These are phyloP conservation scores for Drosophila nigromelanica DNA, from an alignment of 1,140 invertebrate species.

Conservation along the genomic window DNA sequence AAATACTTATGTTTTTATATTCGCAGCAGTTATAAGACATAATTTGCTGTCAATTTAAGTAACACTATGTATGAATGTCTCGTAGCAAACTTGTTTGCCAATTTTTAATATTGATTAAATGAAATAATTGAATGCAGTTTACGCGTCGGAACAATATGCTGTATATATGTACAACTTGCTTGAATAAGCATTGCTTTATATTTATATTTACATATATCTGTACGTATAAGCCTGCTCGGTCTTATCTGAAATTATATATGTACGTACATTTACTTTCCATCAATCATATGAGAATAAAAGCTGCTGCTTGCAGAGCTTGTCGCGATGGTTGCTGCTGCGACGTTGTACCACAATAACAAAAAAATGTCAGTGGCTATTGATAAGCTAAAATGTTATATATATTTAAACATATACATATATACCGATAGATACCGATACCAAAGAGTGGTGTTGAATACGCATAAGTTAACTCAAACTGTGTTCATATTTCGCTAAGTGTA, in stretches of 20 bases:
- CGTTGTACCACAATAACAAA: conserved; percentile 29
- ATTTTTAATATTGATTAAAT: too few relatives aligned
- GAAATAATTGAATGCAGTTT: too few relatives aligned
- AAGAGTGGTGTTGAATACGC: neutral
- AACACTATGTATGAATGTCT: too few relatives aligned
- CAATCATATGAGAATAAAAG: conserved; percentile 28
- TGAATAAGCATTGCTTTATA: neutral
- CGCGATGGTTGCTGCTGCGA: conserved; percentile 2
- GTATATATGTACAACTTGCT: too few relatives aligned
- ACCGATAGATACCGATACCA: conserved; percentile 14
- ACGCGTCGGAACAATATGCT: too few relatives aligned
- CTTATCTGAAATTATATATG: conserved; percentile 34
- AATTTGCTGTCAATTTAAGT: too few relatives aligned
- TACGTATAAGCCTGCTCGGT: conserved; percentile 7
- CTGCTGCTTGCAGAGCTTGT: conserved; percentile 21
- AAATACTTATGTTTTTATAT: too few relatives aligned
- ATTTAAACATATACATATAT: conserved; percentile 14
- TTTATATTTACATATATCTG: neutral
- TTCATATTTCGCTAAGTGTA: conserved; percentile 29
- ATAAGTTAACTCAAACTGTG: conserved; percentile 3
- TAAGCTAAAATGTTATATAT: conserved; percentile 31
- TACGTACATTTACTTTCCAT: conserved; percentile 37
- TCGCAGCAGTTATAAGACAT: too few relatives aligned
- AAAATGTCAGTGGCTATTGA: conserved; percentile 32
- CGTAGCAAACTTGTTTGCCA: too few relatives aligned